Percentiles rank a stretch among this genome's conserved stretches.
These are phyloP conservation scores for Brachionus angularis DNA, from an alignment of 1,140 invertebrate genomes.

Conservation along the genomic window DNA sequence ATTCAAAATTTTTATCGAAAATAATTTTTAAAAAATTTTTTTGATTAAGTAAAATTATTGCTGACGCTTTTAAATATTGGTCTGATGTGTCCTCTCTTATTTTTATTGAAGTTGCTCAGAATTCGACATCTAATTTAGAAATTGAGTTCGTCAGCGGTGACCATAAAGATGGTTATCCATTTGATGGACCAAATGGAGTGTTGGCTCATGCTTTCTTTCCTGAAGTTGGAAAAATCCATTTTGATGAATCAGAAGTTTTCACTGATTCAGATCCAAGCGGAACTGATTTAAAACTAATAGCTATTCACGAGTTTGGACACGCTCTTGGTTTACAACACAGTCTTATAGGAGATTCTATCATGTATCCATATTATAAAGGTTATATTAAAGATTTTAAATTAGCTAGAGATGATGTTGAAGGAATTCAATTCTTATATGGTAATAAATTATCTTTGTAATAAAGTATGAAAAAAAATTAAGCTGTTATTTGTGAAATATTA, in stretches of 20 bases:
- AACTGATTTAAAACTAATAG: slow-evolving; percentile 48
- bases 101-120: background rate
- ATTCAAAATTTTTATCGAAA: no score
- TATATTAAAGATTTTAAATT: slow-evolving; percentile 47
- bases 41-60: background rate
- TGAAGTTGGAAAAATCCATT: slow-evolving; percentile 49
- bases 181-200: slow-evolving; percentile 52
- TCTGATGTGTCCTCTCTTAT: background rate
- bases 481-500: no score
- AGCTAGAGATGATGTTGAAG: slow-evolving; percentile 49
- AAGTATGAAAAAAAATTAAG: background rate
- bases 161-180: slow-evolving; percentile 41
- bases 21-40: no score
- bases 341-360: slow-evolving; percentile 53
- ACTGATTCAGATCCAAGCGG: slow-evolving; percentile 33
- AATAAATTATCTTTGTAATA: background rate
- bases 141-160: slow-evolving; percentile 6
- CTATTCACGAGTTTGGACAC: slow-evolving; percentile 60
- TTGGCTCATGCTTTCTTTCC: slow-evolving; percentile 58
- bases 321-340: slow-evolving; percentile 59
- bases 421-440: slow-evolving; percentile 53
- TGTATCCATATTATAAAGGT: slow-evolving; percentile 58
- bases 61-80: slow-evolving; percentile 23
- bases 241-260: slow-evolving; percentile 55
- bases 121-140: slow-evolving; percentile 18